phyloP scores from a whole-genome alignment of 2,888 invertebrate species.

The Escarpia spicata region DNA sequence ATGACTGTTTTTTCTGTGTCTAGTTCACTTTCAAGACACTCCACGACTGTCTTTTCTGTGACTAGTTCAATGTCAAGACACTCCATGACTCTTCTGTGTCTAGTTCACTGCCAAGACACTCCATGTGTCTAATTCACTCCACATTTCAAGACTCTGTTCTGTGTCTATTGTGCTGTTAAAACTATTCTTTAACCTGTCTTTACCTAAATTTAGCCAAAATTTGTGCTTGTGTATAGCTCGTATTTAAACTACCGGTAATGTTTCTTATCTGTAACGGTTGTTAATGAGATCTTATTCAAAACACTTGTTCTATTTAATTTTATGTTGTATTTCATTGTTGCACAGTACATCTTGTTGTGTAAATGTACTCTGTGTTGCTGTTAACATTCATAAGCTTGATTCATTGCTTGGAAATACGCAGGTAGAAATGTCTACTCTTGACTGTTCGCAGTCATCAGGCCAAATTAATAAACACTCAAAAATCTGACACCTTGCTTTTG shows the following conservation, averaged over 20 bases:
- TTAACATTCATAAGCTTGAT: too few species aligned
- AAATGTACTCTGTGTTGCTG: not conserved
- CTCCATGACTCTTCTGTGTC: too few species aligned
- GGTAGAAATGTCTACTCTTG: slow-evolving; percentile 14
- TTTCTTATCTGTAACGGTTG: not conserved
- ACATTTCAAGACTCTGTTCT: too few species aligned
- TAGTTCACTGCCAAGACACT: too few species aligned
- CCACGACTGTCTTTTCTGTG: too few species aligned
- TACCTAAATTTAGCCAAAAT: too few species aligned
- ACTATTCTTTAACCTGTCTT: not conserved
- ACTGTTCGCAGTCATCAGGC: slow-evolving; percentile 13
- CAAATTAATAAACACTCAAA: slow-evolving; percentile 5
- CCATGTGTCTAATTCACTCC: too few species aligned
- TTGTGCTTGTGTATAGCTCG: not conserved
- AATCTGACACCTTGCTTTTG: not conserved
- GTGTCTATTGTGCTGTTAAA: not conserved
- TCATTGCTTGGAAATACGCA: not conserved
- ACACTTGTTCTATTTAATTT: not conserved
- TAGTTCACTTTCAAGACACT: too few species aligned
- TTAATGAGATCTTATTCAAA: not conserved
- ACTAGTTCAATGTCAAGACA: too few species aligned
- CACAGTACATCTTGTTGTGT: not conserved
- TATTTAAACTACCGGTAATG: not conserved
- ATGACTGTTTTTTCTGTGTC: too few species aligned
- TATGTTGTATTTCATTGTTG: not conserved